phyloP scores from a whole-genome alignment of 2,113 vertebrate genomes.

The Microtus oregoni region DNA sequence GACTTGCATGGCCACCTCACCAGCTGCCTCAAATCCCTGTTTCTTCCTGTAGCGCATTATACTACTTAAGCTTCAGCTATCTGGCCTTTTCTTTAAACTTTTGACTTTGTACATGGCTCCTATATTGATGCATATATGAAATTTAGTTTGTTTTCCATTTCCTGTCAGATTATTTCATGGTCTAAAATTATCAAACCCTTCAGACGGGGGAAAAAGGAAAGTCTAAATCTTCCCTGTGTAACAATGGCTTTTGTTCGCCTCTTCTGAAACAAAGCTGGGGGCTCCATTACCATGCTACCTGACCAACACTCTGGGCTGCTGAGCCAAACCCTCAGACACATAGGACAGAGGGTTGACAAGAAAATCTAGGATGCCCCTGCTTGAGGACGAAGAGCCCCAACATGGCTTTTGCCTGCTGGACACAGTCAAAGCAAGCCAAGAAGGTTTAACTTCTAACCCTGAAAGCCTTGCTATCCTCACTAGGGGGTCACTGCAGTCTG shows the following conservation, averaged over 20 bases:
- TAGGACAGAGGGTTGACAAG: not conserved
- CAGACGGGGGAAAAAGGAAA: not conserved
- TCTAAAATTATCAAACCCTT: not conserved
- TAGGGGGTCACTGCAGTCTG: not conserved
- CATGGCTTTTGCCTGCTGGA: not conserved
- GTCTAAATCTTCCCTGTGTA: not conserved
- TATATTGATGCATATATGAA: fast-evolving
- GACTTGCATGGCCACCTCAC: not conserved
- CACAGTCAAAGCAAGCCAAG: not conserved
- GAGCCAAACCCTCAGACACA: not conserved
- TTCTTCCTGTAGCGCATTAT: not conserved
- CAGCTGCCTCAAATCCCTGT: not conserved
- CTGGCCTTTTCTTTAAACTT: not conserved
- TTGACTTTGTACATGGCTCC: not conserved
- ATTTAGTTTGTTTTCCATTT: not conserved
- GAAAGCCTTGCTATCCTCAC: too few relatives aligned
- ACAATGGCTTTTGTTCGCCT: not conserved
- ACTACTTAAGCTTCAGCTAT: not conserved
- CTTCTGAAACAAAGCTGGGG: not conserved
- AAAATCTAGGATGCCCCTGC: not conserved
- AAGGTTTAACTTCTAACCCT: not conserved
- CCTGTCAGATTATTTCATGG: not conserved
- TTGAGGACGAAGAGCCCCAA: not conserved
- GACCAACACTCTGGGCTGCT: fast-evolving
- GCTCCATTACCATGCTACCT: not conserved